Conservation (phyloP, 2,113 vertebrate species). For the Rhinoderma darwinii region DNA sequence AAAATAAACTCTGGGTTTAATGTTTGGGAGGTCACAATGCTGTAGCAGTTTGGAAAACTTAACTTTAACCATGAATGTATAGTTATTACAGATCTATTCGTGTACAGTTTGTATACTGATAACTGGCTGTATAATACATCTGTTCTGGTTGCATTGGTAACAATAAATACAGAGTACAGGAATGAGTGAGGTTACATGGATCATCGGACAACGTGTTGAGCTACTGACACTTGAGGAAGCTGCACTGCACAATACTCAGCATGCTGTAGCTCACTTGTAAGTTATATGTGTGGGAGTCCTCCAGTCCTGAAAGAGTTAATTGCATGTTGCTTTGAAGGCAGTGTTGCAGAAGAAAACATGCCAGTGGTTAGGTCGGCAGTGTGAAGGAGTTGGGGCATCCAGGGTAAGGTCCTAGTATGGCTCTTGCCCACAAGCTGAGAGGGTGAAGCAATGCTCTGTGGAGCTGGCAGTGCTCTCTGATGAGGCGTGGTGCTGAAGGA, state of each 20-base stretch:
- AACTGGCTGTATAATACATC: no score
- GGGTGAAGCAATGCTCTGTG: no score
- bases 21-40: background rate
- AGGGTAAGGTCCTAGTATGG: no score
- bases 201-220: background rate
- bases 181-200: background rate
- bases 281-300: background rate
- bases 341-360: background rate
- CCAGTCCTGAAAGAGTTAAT: background rate
- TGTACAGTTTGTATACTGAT: no score
- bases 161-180: background rate
- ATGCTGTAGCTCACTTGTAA: background rate
- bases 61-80: no score
- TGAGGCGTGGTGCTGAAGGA: conserved; percentile 50
- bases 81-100: no score
- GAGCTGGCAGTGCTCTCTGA: background rate
- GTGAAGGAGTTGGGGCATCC: background rate
- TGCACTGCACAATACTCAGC: background rate
- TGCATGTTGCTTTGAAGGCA: background rate
- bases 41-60: background rate
- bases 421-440: no score
- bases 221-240: background rate
- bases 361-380: background rate
- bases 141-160: background rate
- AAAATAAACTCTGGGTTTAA: background rate